Percentiles rank a stretch among this genome's conserved stretches.
Evolutionary conservation across 1,140 invertebrate genomes (phyloP).

Genomic region (Drusus annulatus): DNA sequence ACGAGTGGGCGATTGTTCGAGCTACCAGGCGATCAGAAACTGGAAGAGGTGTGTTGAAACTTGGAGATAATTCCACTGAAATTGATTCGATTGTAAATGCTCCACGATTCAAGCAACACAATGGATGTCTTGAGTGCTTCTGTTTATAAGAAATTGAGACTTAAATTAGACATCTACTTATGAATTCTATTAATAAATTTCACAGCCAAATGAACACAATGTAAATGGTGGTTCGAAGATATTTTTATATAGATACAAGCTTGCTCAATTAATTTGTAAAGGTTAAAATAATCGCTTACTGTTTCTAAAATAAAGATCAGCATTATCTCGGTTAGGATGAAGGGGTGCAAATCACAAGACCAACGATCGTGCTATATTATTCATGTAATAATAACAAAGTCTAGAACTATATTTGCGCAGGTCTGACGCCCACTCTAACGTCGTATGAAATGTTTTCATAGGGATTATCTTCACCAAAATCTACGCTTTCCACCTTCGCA

Average conservation of each 20-base stretch:
- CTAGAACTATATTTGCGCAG: slow-evolving; percentile 2
- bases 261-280: no score
- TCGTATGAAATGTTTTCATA: slow-evolving; percentile 40
- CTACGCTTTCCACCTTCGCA: slow-evolving; percentile 31
- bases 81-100: slow-evolving; percentile 5
- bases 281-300: no score
- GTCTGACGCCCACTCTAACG: slow-evolving; percentile 7
- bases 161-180: no score
- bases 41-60: neutral
- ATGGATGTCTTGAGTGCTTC: neutral
- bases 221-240: no score
- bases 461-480: slow-evolving; percentile 50
- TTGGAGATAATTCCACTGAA: slow-evolving; percentile 1
- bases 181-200: no score
- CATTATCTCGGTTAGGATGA: no score
- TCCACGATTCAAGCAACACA: neutral
- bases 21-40: neutral
- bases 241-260: no score
- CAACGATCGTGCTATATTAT: neutral
- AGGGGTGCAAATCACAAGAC: no score
- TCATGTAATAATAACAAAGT: slow-evolving; percentile 16
- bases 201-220: no score
- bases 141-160: no score
- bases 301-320: no score
- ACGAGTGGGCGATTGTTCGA: slow-evolving; percentile 14